phyloP scores from a whole-genome alignment of 2,113 vertebrate species.

The Chaetodon trifascialis region DNA sequence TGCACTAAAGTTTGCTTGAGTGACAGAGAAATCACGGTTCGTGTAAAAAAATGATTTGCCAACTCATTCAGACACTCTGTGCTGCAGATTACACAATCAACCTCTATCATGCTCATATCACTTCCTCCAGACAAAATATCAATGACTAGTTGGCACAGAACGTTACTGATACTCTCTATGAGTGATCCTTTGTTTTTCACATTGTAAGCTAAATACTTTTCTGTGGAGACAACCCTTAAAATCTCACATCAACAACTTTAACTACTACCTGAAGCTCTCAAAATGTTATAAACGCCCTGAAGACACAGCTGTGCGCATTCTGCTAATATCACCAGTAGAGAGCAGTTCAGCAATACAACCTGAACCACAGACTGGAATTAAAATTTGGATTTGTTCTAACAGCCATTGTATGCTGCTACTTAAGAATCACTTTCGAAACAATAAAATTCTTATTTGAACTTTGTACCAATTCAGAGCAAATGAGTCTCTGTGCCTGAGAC shows the following conservation, averaged over 20 bases:
- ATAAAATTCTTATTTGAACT: constrained; percentile 52
- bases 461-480: constrained; percentile 57
- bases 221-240: not conserved
- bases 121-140: not conserved
- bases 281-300: not conserved
- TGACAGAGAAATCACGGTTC: not conserved
- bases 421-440: not conserved
- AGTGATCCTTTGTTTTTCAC: not conserved
- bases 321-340: not conserved
- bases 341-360: not conserved
- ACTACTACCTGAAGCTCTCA: not conserved
- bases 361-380: not conserved
- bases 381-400: not conserved
- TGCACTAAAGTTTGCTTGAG: not conserved
- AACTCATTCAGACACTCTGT: constrained; percentile 1
- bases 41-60: not conserved
- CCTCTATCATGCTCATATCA: not conserved
- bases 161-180: not conserved
- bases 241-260: not conserved
- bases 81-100: constrained; percentile 27
- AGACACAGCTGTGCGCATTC: not conserved
- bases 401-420: not conserved
- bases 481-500: constrained; percentile 26
- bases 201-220: not conserved
- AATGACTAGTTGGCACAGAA: not conserved